These are phyloP conservation scores for Luperina testacea DNA, from an alignment of 2,888 invertebrate genomes.

Conservation along the genomic window DNA sequence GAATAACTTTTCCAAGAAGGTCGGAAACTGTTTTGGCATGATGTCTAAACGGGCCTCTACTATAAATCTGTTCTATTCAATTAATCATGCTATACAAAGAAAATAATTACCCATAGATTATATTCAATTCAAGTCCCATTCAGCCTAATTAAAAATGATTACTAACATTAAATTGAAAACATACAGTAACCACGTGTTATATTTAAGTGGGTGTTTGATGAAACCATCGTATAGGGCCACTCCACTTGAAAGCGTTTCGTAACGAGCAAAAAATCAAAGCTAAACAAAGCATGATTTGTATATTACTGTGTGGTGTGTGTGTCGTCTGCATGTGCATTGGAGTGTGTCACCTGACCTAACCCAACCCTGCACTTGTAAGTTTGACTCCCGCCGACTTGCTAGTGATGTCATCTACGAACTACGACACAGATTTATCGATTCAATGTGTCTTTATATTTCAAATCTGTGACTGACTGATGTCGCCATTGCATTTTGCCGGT, in stretches of 20 bases:
- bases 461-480: conserved; percentile 8
- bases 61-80: conserved; percentile 12
- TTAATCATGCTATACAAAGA: conserved; percentile 27
- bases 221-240: conserved; percentile 50
- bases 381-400: conserved; percentile 76
- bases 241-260: conserved; percentile 61
- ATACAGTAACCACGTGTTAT: conserved; percentile 43
- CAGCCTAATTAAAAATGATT: conserved; percentile 44
- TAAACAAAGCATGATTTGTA: conserved; percentile 67
- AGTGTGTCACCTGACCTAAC: conserved; percentile 88
- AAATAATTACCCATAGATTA: conserved; percentile 36
- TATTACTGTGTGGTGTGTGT: conserved; percentile 56
- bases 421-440: conserved; percentile 65
- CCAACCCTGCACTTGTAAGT: conserved; percentile 86
- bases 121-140: conserved; percentile 22
- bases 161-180: conserved; percentile 34
- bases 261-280: conserved; percentile 64
- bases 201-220: conserved; percentile 51
- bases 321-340: conserved; percentile 77
- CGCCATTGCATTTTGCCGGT: conserved; percentile 17
- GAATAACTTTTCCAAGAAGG: conserved; percentile 40
- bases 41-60: conserved; percentile 17
- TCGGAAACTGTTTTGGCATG: conserved; percentile 22
- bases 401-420: conserved; percentile 70
- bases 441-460: conserved; percentile 12